Conservation (phyloP, 2,113 vertebrate genomes). For the Colius striatus region DNA sequence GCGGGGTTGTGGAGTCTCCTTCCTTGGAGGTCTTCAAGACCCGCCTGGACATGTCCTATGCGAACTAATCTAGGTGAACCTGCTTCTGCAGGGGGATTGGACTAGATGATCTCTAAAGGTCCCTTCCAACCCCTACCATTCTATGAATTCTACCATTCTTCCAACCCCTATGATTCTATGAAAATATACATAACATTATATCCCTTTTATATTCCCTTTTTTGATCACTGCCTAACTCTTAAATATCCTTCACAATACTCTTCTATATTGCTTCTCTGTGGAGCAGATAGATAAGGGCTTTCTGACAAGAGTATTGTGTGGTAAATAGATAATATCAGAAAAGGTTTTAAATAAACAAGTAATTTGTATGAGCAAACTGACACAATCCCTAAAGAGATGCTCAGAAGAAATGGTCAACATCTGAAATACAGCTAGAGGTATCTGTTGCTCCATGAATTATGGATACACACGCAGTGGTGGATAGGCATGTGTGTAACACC, state of each 20-base stretch:
- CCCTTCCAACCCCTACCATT: too few relatives aligned
- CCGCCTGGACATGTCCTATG: too few relatives aligned
- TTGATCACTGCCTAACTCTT: neutral
- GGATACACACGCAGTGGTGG: rapidly evolving
- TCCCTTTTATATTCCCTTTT: neutral
- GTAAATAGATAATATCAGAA: neutral
- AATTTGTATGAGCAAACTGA: neutral
- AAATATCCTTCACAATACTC: neutral
- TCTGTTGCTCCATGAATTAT: neutral
- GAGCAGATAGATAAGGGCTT: neutral
- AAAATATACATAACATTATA: neutral
- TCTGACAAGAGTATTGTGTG: neutral
- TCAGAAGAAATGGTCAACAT: neutral
- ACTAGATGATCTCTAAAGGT: too few relatives aligned
- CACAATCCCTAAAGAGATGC: neutral
- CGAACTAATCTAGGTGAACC: too few relatives aligned
- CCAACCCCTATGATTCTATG: too few relatives aligned
- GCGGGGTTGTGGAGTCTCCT: too few relatives aligned
- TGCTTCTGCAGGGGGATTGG: too few relatives aligned
- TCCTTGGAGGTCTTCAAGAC: too few relatives aligned
- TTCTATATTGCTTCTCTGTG: neutral
- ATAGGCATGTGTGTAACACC: neutral
- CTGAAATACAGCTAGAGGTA: neutral
- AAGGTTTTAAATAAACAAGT: neutral
- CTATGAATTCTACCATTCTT: too few relatives aligned